Evolutionary conservation across 2,113 vertebrate genomes (phyloP), one percentile per base, ranked within the genome.

Genomic region (Chelonoidis abingdonii): DNA sequence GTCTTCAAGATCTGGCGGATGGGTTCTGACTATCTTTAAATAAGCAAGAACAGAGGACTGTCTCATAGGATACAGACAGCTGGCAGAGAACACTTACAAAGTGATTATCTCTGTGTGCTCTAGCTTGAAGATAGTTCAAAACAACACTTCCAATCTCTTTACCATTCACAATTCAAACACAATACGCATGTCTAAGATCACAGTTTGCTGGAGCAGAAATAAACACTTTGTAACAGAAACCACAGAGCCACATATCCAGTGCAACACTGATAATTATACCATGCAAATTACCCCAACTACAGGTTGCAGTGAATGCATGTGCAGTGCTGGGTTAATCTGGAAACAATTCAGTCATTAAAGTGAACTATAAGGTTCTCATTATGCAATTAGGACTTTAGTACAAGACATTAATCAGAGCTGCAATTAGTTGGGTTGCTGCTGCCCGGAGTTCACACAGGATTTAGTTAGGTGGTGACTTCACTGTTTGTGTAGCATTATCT

Each of bases 361-460:
- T 6, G 53, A 88, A 79, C 92, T 87, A 38, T 81, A 21, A 86
- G 88, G 56, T 86, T 84, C 83, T 89, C 87, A 86, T 97, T 84
- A 84, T 84, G 84, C 95, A 96, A 94, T 97, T 93, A 96, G 84
- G 79, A 38, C 82, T 93, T 78, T 59, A 79, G 84, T 13, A 57
- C 83, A 93, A 86, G 86, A 85, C 75, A 90, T 93, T 90, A 89
- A 93, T 88, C 89, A 95, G 87, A 31, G 75, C 54, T 52, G 93
- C 95, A 97, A 96, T 94, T 94, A 93, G 81, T 75, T 1, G 1
- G 59, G 94, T 86, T 83, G 89, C 80, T 80, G 87, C 80, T 0
- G 3, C 83, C 9, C 11, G 6, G 53, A 31, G 92, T 92, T 94
- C 84, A 50, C 6, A 89, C 75, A 79, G 22, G 89, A 21, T 89